Evolutionary conservation across 2,888 invertebrate species (phyloP).

Genomic region (Chrysodeixis includens): DNA sequence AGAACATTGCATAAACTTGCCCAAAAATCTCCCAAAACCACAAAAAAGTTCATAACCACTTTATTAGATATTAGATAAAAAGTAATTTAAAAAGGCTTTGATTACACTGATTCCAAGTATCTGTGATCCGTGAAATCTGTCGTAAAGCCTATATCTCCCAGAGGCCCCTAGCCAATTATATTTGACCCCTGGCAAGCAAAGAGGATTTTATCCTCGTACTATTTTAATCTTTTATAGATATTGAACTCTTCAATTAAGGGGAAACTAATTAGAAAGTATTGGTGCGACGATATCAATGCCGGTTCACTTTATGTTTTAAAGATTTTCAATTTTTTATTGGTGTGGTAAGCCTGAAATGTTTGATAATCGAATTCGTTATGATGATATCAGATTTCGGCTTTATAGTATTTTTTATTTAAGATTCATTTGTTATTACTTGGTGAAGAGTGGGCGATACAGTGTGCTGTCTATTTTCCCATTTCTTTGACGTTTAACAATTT

Average conservation of each 20-base stretch:
- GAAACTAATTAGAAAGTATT: not conserved
- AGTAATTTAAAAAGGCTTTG: not conserved
- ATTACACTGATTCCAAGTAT: not conserved
- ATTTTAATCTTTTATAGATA: not conserved
- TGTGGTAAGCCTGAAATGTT: not conserved
- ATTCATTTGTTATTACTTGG: too few relatives aligned
- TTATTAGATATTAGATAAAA: not conserved
- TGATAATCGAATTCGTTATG: not conserved
- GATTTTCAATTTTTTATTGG: not conserved
- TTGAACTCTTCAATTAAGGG: not conserved
- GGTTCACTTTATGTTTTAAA: not conserved
- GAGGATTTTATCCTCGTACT: not conserved
- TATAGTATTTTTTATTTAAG: too few relatives aligned
- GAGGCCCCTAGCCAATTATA: not conserved
- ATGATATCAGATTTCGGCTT: too few relatives aligned
- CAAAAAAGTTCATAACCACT: too few relatives aligned
- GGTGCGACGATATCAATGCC: not conserved
- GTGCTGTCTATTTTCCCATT: too few relatives aligned
- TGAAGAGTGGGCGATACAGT: too few relatives aligned
- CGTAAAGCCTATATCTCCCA: not conserved
- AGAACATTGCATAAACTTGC: too few relatives aligned
- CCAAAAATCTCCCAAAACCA: too few relatives aligned
- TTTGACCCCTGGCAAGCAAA: not conserved
- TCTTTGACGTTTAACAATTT: too few relatives aligned
- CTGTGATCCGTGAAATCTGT: not conserved